Evolutionary conservation across 2,113 vertebrate genomes (phyloP).

Genomic region (Polypterus bichir): DNA sequence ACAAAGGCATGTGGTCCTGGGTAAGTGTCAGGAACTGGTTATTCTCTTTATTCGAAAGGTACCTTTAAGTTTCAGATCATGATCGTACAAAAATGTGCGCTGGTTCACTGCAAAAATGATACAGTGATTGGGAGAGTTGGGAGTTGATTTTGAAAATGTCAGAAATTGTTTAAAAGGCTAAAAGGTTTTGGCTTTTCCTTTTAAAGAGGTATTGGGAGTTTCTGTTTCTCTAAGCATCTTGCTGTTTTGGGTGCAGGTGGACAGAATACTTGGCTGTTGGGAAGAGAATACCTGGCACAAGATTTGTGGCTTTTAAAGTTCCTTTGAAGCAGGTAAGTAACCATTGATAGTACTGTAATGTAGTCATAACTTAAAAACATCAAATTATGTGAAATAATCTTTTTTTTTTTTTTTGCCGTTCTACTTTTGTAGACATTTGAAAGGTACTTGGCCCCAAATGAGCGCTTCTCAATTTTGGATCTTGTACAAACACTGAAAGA

Average conservation of each 20-base stretch:
- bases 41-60: too few relatives aligned
- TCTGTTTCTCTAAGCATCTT: too few relatives aligned
- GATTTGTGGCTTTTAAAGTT: constrained; percentile 83
- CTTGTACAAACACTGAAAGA: constrained; percentile 50
- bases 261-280: constrained; percentile 62
- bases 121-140: too few relatives aligned
- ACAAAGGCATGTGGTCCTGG: too few relatives aligned
- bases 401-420: fast-evolving
- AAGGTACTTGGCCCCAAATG: constrained; percentile 28
- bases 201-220: too few relatives aligned
- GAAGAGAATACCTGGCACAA: constrained; percentile 61
- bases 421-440: constrained; percentile 44
- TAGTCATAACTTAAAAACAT: background rate
- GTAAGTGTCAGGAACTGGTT: too few relatives aligned
- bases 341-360: background rate
- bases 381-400: background rate
- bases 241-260: constrained; percentile 49
- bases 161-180: too few relatives aligned
- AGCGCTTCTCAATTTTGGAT: constrained; percentile 61
- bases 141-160: too few relatives aligned
- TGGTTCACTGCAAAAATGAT: too few relatives aligned
- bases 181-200: too few relatives aligned
- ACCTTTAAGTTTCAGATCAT: too few relatives aligned
- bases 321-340: constrained; percentile 62
- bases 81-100: too few relatives aligned